These are phyloP conservation scores for Archocentrus centrarchus DNA, from an alignment of 2,113 vertebrate genomes.

Conservation along the genomic window DNA sequence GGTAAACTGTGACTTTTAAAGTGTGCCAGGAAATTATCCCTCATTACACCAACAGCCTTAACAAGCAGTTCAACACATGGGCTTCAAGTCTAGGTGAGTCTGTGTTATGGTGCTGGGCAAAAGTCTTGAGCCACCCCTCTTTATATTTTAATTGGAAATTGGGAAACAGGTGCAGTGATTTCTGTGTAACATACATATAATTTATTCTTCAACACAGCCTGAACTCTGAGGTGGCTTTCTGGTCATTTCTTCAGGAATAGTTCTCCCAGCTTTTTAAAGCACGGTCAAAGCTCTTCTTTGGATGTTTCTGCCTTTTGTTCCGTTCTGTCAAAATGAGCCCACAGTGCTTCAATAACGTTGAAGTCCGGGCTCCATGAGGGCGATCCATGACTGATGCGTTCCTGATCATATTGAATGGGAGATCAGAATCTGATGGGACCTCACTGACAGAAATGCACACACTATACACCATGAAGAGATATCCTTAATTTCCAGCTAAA, in stretches of 20 bases:
- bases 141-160: rapidly evolving
- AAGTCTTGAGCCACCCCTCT: too few relatives aligned
- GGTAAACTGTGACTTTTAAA: background rate
- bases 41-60: background rate
- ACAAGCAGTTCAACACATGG: background rate
- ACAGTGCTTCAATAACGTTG: background rate
- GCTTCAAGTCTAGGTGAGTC: background rate
- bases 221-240: background rate
- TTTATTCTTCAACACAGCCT: background rate
- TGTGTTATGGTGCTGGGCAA: background rate
- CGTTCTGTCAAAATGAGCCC: too few relatives aligned
- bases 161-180: too few relatives aligned
- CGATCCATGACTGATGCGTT: background rate
- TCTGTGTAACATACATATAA: too few relatives aligned
- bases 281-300: background rate
- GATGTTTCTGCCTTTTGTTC: too few relatives aligned
- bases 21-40: too few relatives aligned
- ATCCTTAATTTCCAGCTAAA: too few relatives aligned
- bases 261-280: rapidly evolving
- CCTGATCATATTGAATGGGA: background rate
- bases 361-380: background rate
- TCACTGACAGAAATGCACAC: too few relatives aligned
- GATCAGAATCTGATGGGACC: rapidly evolving
- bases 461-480: too few relatives aligned
- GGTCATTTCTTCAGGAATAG: background rate